Evolutionary conservation across 2,888 invertebrate species (phyloP).

Genomic region (Chorisops tibialis): DNA sequence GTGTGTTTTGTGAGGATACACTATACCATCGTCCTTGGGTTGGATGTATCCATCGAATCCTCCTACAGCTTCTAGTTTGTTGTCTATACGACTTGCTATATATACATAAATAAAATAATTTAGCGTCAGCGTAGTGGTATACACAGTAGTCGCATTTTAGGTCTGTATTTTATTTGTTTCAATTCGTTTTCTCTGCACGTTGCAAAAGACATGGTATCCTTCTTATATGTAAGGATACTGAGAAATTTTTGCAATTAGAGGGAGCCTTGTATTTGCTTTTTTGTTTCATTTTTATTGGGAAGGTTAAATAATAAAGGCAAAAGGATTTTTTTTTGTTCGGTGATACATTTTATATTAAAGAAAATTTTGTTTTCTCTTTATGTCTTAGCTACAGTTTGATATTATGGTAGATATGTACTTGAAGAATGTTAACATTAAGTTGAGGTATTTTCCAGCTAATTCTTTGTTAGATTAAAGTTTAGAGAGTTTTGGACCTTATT

Average conservation of each 20-base stretch:
- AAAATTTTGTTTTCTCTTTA: too few species aligned
- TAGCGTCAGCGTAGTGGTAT: conserved; percentile 1
- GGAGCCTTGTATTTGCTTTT: neutral
- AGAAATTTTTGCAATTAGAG: conserved; percentile 15
- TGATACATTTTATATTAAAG: neutral
- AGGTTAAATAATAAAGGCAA: neutral
- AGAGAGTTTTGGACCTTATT: too few species aligned
- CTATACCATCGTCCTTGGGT: conserved; percentile 15
- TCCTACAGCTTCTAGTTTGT: neutral
- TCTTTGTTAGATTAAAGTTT: too few species aligned
- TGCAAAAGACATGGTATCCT: neutral
- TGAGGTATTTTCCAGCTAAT: too few species aligned
- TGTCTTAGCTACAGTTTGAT: too few species aligned
- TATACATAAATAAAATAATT: conserved; percentile 3
- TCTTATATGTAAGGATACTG: neutral
- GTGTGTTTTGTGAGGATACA: conserved; percentile 31
- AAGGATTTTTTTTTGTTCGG: neutral
- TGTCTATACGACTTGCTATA: neutral
- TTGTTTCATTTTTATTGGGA: conserved; percentile 5
- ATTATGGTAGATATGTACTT: too few species aligned
- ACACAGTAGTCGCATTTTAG: neutral
- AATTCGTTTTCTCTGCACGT: neutral
- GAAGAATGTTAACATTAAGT: too few species aligned
- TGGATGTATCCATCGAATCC: conserved; percentile 10
- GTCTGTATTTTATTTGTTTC: neutral